Evolutionary conservation across 2,888 invertebrate genomes (phyloP), one percentile per base, ranked within the genome.

Genomic region (Brassicogethes aeneus): DNA sequence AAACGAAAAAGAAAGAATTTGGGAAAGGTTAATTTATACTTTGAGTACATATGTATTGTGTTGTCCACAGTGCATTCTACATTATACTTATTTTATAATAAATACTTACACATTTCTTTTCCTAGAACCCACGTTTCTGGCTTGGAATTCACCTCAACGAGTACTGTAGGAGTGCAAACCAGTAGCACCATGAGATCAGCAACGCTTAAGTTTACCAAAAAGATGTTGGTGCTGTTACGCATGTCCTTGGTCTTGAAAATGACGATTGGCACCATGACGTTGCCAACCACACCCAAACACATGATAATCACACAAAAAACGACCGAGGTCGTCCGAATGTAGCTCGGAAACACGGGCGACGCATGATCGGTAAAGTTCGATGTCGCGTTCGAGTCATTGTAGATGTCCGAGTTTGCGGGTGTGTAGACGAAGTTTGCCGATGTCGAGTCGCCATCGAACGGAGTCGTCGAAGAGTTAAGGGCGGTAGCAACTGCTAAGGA

Each of bases 101-200:
- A 23, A 23, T 65, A 91, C 94, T 91, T 74, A 95, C 94, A 95
- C 80, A 94, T 80, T 64, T 85, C 82, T 61, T 84, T 84, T 34
- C 94, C 94, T 39, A 95, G 78, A 49, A 89, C 82, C 94, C 94
- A 95, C 2, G 90, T 85, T 66, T 93, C 90, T 10, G 91, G 91
- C 54, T 82, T 81, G 7, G 89, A 85, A 67, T 92, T 90, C 38
- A 94, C 86, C 67, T 95, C 94, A n/a, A 94, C 88, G 30, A 94
- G 75, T 17, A 92, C 90, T 1, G 93, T 89, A 3, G 94, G 94
- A 46, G 93, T 91, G 64, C 93, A 94, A 47, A 94, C 84, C 48
- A 93, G 70, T 51, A 95, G 70, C 54, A 94, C 92, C 74, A 92
- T 82, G 55, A 94, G 71, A 70, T 95, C 94, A 12, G 94, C 93